These are phyloP conservation scores for Clanis bilineata DNA, from an alignment of 2,888 invertebrate genomes.

Conservation along the genomic window DNA sequence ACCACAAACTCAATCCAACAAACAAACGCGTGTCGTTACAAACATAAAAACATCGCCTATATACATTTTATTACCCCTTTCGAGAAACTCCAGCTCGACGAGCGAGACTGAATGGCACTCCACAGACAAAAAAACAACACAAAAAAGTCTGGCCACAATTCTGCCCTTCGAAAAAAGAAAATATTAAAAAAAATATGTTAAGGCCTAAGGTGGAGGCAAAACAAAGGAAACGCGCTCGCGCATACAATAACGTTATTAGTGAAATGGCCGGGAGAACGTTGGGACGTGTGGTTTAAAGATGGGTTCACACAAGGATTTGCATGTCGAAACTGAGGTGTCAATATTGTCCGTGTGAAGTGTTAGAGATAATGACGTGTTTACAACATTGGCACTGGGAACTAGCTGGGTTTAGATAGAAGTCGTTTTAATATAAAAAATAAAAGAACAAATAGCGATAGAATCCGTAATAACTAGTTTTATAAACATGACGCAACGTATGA, in stretches of 20 bases:
- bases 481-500: too few species aligned
- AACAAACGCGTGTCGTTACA: neutral
- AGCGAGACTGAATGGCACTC: slow-evolving; percentile 3
- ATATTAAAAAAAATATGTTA: slow-evolving; percentile 1
- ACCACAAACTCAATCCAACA: neutral
- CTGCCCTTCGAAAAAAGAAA: neutral
- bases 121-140: slow-evolving; percentile 4
- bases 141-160: neutral
- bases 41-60: neutral
- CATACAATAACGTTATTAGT: slow-evolving; percentile 38
- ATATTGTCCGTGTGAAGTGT: too few species aligned
- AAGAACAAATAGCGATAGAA: too few species aligned
- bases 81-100: neutral
- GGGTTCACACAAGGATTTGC: neutral
- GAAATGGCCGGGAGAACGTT: slow-evolving; percentile 19
- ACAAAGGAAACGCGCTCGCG: slow-evolving; percentile 42
- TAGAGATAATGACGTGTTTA: too few species aligned
- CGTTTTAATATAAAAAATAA: too few species aligned
- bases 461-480: too few species aligned
- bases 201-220: slow-evolving; percentile 30
- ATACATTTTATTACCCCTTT: slow-evolving; percentile 11
- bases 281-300: neutral
- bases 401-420: too few species aligned
- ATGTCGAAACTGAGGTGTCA: neutral
- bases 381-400: too few species aligned